Conservation (phyloP, 2,113 vertebrate species). For the Psittacula cyanocephala region DNA sequence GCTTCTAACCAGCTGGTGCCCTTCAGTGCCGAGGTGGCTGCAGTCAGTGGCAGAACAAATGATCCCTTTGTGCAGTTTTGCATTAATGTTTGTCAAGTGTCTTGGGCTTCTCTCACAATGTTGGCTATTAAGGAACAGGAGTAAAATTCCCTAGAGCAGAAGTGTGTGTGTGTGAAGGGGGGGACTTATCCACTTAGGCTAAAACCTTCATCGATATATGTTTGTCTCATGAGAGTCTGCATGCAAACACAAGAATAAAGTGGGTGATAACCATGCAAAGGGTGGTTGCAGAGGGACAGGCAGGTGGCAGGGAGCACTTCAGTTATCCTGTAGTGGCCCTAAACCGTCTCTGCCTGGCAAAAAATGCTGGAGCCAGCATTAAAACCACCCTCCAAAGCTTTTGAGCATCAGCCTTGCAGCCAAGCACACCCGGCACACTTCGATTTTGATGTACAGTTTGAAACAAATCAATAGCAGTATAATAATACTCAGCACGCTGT, state of each 20-base stretch:
- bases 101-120: neutral
- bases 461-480: constrained; percentile 98
- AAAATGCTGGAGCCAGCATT: constrained; percentile 31
- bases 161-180: neutral
- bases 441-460: constrained; percentile 94
- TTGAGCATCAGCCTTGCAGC: constrained; percentile 69
- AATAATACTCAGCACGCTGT: constrained; percentile 96
- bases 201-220: neutral
- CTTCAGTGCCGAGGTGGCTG: neutral
- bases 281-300: neutral
- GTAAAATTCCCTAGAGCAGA: constrained; percentile 48
- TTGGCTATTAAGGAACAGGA: constrained; percentile 32
- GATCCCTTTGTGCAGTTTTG: constrained; percentile 53
- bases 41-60: constrained; percentile 40
- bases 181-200: constrained; percentile 29
- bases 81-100: constrained; percentile 60
- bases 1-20: constrained; percentile 28
- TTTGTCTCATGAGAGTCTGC: neutral
- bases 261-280: neutral
- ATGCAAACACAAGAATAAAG: neutral
- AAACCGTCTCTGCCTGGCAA: neutral
- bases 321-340: neutral
- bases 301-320: neutral
- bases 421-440: constrained; percentile 75
- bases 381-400: constrained; percentile 22